Base-by-base conservation (phyloP, 2,888 invertebrate species). In the Xestia c-nigrum region DNA sequence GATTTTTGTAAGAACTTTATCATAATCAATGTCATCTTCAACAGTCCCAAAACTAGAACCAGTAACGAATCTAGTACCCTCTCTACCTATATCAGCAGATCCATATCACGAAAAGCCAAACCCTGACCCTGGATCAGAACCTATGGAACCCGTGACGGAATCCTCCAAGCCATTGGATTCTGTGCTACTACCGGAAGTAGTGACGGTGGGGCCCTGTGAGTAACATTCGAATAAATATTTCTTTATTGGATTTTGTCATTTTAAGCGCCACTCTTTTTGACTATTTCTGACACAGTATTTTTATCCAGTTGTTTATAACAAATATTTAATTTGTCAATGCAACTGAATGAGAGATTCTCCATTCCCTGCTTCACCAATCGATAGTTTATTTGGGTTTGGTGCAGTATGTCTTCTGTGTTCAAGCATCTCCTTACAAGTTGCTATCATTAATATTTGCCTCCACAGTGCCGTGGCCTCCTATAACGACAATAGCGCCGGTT, bases 401-500 rank as follows among this genome's bases (percentile, higher is more conserved):
- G 31, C 59, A 38, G 59, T 9, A 2, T 38, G 9, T 61, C 9
- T 61, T 38, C n/a, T 4, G 19, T 59, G 16, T 31, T 59, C 59
- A 59, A 31, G 31, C 38, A 19, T 19, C 7, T 3, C 16, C 31
- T 31, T 7, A 38, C 19, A 38, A 61, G n/a, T 38, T 19, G 19
- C 4, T 38, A 40, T 70, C n/a, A 72, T 31, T 68, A 69, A 72
- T 72, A 16, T 72, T 69, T 72, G 64, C 70, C 73, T 65, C 12
- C 3, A 24, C 76, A 89, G 89, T 88, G 68, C 89, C 89, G 63
- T 88, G 89, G 86, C 87, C 90, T 74, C 89, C 91, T 76, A 83
- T 76, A 80, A 83, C 89, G 10, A 84, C 88, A n/a, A 40, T 77
- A 14, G 61, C 83, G 10, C 83, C 81, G 40, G n/a, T 59, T 3